A percentile compares a stretch with the other conserved stretches of the same genome.
phyloP scores from a whole-genome alignment of 2,888 invertebrate species.

The Heteropelma amictum region DNA sequence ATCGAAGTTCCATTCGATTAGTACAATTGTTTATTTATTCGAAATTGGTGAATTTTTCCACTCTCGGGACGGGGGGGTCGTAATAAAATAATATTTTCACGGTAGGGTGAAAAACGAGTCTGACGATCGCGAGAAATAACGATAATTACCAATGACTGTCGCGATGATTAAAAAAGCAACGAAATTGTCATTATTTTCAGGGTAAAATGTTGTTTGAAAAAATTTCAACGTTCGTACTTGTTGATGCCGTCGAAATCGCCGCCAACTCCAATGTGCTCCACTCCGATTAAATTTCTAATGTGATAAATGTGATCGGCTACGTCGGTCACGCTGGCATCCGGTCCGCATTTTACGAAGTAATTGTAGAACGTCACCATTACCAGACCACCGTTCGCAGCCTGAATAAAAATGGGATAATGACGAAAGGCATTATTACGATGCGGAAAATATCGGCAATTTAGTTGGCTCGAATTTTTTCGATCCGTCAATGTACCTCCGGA shows the following conservation, averaged over 20 bases:
- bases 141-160: too few relatives aligned
- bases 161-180: not conserved
- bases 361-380: slow-evolving; percentile 97
- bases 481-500: too few relatives aligned
- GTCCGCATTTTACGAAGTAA: slow-evolving; percentile 90
- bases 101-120: not conserved
- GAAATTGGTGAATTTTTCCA: not conserved
- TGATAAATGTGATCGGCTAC: slow-evolving; percentile 85
- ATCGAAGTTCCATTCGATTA: not conserved
- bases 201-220: not conserved
- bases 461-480: too few relatives aligned
- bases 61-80: not conserved
- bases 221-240: slow-evolving; percentile 77
- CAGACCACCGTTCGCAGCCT: slow-evolving; percentile 90
- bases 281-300: slow-evolving; percentile 82
- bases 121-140: not conserved
- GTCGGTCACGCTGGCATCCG: slow-evolving; percentile 87
- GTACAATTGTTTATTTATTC: not conserved
- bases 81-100: not conserved
- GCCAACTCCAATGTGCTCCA: slow-evolving; percentile 83
- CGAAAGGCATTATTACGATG: not conserved
- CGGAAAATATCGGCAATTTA: too few relatives aligned
- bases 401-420: slow-evolving; percentile 41
- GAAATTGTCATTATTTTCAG: not conserved
- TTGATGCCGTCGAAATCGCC: slow-evolving; percentile 83